These are phyloP conservation scores for Tenodera sinensis DNA, from an alignment of 2,888 invertebrate species.

Conservation along the genomic window DNA sequence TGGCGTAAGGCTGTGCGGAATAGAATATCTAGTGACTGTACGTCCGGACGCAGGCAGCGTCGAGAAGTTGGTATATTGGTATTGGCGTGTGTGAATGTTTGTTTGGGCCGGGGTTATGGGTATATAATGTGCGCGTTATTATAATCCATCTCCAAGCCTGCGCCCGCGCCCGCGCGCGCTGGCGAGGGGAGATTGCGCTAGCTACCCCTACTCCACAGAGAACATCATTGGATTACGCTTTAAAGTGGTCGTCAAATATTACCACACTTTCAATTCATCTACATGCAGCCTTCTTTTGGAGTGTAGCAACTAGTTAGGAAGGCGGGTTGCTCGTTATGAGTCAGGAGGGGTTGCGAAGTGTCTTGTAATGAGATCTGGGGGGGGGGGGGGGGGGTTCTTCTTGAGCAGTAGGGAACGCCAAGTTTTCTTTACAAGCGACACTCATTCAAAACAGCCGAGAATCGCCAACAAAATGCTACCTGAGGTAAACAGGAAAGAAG, in stretches of 20 bases:
- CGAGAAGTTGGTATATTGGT: background rate
- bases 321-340: background rate
- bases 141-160: background rate
- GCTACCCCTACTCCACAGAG: background rate
- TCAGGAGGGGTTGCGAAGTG: background rate
- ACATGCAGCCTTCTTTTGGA: conserved; percentile 1
- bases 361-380: background rate
- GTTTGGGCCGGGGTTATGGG: background rate
- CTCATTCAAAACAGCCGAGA: background rate
- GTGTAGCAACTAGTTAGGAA: background rate
- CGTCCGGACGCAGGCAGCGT: too few species aligned
- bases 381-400: background rate
- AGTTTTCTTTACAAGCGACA: background rate
- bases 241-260: conserved; percentile 30
- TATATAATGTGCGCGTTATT: conserved; percentile 1
- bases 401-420: background rate
- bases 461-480: background rate
- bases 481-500: background rate
- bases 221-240: conserved; percentile 28
- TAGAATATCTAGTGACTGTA: too few species aligned
- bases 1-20: too few species aligned
- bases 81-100: background rate
- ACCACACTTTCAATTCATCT: conserved; percentile 16
- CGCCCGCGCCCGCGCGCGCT: too few species aligned
- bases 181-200: background rate